phyloP scores from a whole-genome alignment of 2,113 vertebrate genomes.

The Pleuronectes platessa region DNA sequence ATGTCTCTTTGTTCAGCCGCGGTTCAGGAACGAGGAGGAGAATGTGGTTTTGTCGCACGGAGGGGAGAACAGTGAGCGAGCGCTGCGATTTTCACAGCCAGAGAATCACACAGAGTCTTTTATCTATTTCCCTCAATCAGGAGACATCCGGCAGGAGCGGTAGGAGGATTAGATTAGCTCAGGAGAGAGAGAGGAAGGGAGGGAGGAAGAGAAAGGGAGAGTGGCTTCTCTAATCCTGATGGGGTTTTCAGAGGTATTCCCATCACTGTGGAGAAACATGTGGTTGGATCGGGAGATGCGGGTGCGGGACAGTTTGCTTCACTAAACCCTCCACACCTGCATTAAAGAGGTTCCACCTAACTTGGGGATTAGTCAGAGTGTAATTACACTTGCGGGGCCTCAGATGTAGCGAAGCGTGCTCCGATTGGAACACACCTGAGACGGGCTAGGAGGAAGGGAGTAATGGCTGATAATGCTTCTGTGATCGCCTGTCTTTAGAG shows the following conservation, averaged over 20 bases:
- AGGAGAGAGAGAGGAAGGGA: constrained; percentile 38
- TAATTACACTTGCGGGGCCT: constrained; percentile 67
- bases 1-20: constrained; percentile 70
- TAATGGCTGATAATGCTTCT: constrained; percentile 26
- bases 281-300: constrained; percentile 25
- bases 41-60: constrained; percentile 53
- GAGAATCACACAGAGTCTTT: constrained; percentile 65
- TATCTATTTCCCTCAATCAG: constrained; percentile 77
- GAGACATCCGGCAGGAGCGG: constrained; percentile 71
- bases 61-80: constrained; percentile 42
- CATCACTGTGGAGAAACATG: constrained; percentile 62
- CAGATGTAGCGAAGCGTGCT: constrained; percentile 49
- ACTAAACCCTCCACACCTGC: constrained; percentile 69
- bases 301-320: constrained; percentile 49
- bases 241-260: constrained; percentile 68
- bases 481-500: constrained; percentile 17
- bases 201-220: constrained; percentile 44
- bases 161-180: constrained; percentile 74
- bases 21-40: constrained; percentile 56
- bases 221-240: constrained; percentile 74
- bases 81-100: constrained; percentile 70
- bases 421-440: constrained; percentile 57
- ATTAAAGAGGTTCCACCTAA: constrained; percentile 71
- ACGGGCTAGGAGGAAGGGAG: constrained; percentile 16
- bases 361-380: constrained; percentile 70